Evolutionary conservation across 2,113 vertebrate species (phyloP), one percentile per base, ranked within the genome.

Genomic region (Tetraodon nigroviridis): DNA sequence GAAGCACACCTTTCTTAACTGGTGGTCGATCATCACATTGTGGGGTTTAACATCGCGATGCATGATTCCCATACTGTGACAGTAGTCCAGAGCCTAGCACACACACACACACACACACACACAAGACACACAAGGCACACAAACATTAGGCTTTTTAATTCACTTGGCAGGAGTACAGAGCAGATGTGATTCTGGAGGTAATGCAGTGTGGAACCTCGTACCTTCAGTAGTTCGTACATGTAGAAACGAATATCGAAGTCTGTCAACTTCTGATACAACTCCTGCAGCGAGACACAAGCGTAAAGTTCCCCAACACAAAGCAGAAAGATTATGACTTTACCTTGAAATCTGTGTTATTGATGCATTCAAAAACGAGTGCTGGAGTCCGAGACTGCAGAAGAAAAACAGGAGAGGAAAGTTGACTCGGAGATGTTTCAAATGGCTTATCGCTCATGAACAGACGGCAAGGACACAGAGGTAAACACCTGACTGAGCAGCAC

Each of bases 271-370:
- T 99, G 96, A 89, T 99, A 98, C 78, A 99, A 90, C 91, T 98
- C 96, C 96, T 98, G 89, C 76, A 90, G 85, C 27, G 51, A 16
- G 7, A 65, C 29, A 64, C 40, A 69, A n/a, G 44, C 24, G 24
- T 24, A 24, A 24, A 27, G 24, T 24, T 24, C 22, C 15, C 8
- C 3, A 8, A n/a, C 61, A 61, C 58, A 60, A 15, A 37, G 44
- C 29, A 45, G n/a, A 55, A 18, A 52, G 20, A 16, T 18, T 58
- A 64, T n/a, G 20, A 18, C 83, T 56, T 49, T 91, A 98, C 96
- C 95, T 98, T 98, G 88, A 98, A 98, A 87, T 98, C 96, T 90
- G 96, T 98, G 89, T 98, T 98, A 84, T 98, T 98, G 91, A 98
- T 97, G 92, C 94, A 97, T 88, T 98, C 96, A 85, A 98, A 98